Evolutionary conservation across 23 tunicate species (phyloP), one percentile per base, ranked within the genome.

Genomic region (Halocynthia roretzi): DNA sequence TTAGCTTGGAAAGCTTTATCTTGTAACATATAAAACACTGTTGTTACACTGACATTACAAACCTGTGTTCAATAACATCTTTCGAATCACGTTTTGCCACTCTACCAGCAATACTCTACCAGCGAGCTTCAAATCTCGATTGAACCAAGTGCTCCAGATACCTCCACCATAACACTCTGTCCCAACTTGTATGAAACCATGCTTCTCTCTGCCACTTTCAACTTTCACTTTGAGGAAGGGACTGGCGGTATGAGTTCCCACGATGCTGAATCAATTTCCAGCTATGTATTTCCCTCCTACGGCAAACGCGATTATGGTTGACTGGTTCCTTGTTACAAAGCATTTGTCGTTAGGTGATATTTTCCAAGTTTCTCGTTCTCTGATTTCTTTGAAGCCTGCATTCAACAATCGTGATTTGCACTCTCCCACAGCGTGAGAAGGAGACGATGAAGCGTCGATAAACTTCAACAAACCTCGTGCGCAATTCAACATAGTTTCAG

Each of bases 91-190:
- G 56, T 54, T 76, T 68, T 2, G 85, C 58, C 23, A 96, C 89
- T 8, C n/a, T n/a, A n/a, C n/a, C n/a, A n/a, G n/a, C n/a, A 96
- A 80, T 9, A 86, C 82, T 40, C 96, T 74, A 7, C 99, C 99
- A 67, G 99, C 99, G 5, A 96, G 7, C 64, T 96, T 96, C 40
- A 96, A 83, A 61, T 96, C 99, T 51, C 99, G 73, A 66, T 96
- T 96, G 78, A 96, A 96, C 99, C 99, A 96, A 21, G 85, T 68
- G 22, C 71, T 56, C 99, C 99, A 96, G 57, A 85, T 96, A 51
- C 99, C 99, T 7, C 99, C 99, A 11, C 99, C 99, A 83, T 96
- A 96, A 20, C 86, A 80, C 78, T 96, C 99, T 15, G 86, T 93
- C 6, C 93, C 99, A 69, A 96, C 92, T 85, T 96, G 92, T 53